Percentiles rank a stretch among this genome's conserved stretches.
phyloP scores from a whole-genome alignment of 2,888 invertebrate species.

The Aproaerema taeniolella region DNA sequence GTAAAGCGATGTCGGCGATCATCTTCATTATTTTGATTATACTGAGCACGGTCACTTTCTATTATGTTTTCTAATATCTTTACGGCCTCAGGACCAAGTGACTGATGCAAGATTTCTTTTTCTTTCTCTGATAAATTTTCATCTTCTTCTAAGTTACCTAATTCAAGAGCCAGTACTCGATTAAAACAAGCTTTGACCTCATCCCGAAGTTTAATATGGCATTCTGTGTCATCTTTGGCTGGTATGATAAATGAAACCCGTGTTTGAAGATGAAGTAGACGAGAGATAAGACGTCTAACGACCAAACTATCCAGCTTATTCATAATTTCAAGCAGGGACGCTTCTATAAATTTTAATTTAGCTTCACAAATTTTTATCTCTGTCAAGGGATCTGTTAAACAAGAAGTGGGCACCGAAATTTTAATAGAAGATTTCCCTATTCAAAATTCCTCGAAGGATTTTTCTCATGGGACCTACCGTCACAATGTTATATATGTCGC shows the following conservation, averaged over 20 bases:
- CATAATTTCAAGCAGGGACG: too few relatives aligned
- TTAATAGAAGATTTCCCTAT: too few relatives aligned
- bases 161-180: neutral
- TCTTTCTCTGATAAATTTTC: neutral
- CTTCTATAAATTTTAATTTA: too few relatives aligned
- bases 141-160: neutral
- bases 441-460: too few relatives aligned
- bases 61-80: neutral
- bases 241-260: slow-evolving; percentile 2
- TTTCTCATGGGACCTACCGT: too few relatives aligned
- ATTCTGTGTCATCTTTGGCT: neutral
- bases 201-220: neutral
- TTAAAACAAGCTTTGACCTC: too few relatives aligned
- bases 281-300: neutral
- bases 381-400: too few relatives aligned
- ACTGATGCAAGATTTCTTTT: neutral
- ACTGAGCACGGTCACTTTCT: too few relatives aligned
- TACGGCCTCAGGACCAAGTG: neutral
- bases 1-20: neutral
- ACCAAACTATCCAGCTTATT: neutral
- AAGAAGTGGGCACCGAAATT: too few relatives aligned
- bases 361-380: too few relatives aligned
- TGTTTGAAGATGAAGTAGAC: slow-evolving; percentile 3
- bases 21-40: too few relatives aligned
- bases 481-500: too few relatives aligned